These are phyloP conservation scores for Lepisosteus oculatus DNA, from an alignment of 2,113 vertebrate species.

Conservation along the genomic window DNA sequence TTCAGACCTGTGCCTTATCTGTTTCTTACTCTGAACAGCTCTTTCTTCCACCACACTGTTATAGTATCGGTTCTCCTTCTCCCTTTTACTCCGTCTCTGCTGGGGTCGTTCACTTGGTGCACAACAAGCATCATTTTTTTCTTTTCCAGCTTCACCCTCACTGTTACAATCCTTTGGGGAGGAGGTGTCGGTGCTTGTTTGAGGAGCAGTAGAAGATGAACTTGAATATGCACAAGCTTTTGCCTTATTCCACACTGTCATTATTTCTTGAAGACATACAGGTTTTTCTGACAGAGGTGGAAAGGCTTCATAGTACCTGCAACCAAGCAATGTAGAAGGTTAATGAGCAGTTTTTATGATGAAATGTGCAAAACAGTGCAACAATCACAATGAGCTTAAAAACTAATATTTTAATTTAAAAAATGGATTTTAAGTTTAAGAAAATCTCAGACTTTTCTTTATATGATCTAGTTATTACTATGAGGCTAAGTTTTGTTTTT, in stretches of 20 bases:
- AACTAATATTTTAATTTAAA: too few species aligned
- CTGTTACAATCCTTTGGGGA: constrained; percentile 95
- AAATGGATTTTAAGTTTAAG: too few species aligned
- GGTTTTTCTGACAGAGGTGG: constrained; percentile 95
- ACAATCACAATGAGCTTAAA: too few species aligned
- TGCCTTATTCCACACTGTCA: constrained; percentile 97
- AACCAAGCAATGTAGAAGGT: constrained; percentile 22
- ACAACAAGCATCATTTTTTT: constrained; percentile 57
- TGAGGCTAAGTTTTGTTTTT: too few species aligned
- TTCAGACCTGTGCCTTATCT: constrained; percentile 77
- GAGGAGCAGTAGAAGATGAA: constrained; percentile 90
- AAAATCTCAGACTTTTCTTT: too few species aligned
- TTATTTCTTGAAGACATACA: constrained; percentile 97
- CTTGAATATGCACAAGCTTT: constrained; percentile 86
- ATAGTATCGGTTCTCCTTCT: constrained; percentile 81
- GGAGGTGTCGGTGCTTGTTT: constrained; percentile 92
- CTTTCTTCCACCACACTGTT: constrained; percentile 62
- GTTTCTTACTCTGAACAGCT: constrained; percentile 72
- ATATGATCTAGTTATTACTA: too few species aligned
- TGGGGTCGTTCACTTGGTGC: constrained; percentile 61
- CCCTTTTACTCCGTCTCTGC: constrained; percentile 73
- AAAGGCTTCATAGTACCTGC: constrained; percentile 98
- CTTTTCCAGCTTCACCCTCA: constrained; percentile 79
- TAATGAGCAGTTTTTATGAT: constrained; percentile 1
- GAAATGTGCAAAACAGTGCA: too few species aligned